Evolutionary conservation across 2,797 vertebrate genomes (phyloP), one percentile per base, ranked within the genome.

Genomic region (Hylomyscus alleni): DNA sequence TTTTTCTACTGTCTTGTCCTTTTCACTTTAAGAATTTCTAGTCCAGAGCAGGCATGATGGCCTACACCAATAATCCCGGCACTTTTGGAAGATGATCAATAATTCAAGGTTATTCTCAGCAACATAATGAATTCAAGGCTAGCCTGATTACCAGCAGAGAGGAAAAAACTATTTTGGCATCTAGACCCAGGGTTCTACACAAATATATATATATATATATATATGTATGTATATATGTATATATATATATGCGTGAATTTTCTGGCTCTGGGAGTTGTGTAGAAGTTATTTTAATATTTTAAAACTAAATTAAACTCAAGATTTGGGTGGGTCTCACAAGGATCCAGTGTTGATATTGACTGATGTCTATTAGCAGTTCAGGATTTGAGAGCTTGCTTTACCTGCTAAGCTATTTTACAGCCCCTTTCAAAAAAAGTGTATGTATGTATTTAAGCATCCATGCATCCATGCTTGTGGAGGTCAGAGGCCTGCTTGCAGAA

Each of bases 221-320:
- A n/a, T n/a, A n/a, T n/a, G n/a, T n/a, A n/a, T n/a, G n/a, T n/a
- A n/a, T n/a, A n/a, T n/a, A n/a, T n/a, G n/a, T n/a, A n/a, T n/a
- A n/a, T n/a, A n/a, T n/a, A n/a, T n/a, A n/a, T n/a, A n/a, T n/a
- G n/a, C n/a, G n/a, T n/a, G n/a, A n/a, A 31, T 65, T 65, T 67
- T 14, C 65, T n/a, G 54, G 29, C 22, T 87, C 60, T 37, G 52
- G 75, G 52, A 97, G 17, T 81, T 75, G 31, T 67, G 92, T 90
- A 72, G 67, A 94, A 54, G 56, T 88, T 92, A 83, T 87, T 8
- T 58, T 58, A 58, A 58, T 58, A 58, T 95, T 94, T 65, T 22
- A 77, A 92, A 40, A 65, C 84, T 83, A 82, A 89, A 56, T 84
- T 82, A 95, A 93, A 62, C 73, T 89, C 75, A 89, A 29, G 22